Evolutionary conservation across 2,797 vertebrate species (phyloP), one percentile per base, ranked within the genome.

Genomic region (Falco naumanni): DNA sequence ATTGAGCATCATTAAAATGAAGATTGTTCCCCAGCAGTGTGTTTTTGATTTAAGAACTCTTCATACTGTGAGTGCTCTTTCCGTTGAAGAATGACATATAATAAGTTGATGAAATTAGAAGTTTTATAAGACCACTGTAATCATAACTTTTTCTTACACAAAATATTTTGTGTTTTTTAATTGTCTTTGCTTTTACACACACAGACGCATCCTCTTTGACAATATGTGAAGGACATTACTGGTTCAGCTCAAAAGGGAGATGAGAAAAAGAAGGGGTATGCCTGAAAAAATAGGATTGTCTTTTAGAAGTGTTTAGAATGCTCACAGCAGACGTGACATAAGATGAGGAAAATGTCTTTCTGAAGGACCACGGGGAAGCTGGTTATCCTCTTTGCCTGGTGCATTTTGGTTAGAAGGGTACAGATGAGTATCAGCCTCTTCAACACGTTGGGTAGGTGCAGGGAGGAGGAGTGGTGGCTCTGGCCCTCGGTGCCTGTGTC

Each of bases 21-120:
- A 95, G 91, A 93, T 94, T 92, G 87, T 93, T 95, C 72, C 93
- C 51, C 1, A 18, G 70, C 87, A 87, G 89, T 82, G 50, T 95
- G 89, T 29, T 95, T 96, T 89, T 91, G 72, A 86, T 96, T 96
- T 96, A 97, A 88, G 89, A 92, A 90, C 84, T 89, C 69, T 91
- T 96, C 87, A 91, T 79, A 71, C 72, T 84, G 57, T 68, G 72
- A 97, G 66, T 79, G 51, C 43, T 53, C 57, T 87, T 89, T 93
- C 69, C 34, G 31, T 84, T 93, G 82, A 95, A 86, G 51, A 93
- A 81, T 84, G 75, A 81, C 92, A 56, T 94, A 33, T 33, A 92
- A 80, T 61, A 87, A 93, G 66, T 87, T 87, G 90, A 69, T 96
- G 81, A 96, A 95, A 95, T 94, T 41, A 69, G 51, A 95, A 92